These are phyloP conservation scores for Anguilla pacifica DNA, from an alignment of 2,797 vertebrate genomes.

Conservation along the genomic window DNA sequence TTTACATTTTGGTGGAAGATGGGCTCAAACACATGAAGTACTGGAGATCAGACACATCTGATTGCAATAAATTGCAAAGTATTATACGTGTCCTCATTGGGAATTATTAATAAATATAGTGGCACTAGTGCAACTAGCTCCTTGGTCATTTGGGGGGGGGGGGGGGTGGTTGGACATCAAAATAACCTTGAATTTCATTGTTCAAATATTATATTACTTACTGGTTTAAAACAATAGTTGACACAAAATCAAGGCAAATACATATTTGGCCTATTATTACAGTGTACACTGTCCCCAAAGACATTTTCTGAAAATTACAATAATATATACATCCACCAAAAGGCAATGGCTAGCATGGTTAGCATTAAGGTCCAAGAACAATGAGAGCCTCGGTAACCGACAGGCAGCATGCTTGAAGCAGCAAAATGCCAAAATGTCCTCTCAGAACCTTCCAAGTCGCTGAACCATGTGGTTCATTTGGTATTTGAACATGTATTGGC, in stretches of 20 bases:
- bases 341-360: background rate
- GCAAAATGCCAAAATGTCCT: background rate
- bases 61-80: conserved; percentile 20
- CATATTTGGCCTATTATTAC: background rate
- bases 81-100: background rate
- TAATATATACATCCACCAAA: background rate
- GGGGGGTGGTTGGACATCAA: background rate
- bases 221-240: background rate
- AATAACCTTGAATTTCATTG: background rate
- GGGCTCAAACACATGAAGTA: conserved; percentile 28
- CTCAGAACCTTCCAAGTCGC: background rate
- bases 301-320: background rate
- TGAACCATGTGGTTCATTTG: background rate
- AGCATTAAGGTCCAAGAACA: background rate
- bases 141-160: background rate
- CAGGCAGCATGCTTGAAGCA: background rate
- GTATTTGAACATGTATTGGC: background rate
- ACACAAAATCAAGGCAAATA: background rate
- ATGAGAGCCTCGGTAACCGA: background rate
- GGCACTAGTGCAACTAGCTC: background rate
- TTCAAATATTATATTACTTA: background rate
- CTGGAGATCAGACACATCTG: conserved; percentile 36
- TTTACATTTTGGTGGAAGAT: conserved; percentile 32
- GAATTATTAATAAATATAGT: conserved; percentile 1
- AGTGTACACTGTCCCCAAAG: background rate